Conservation (phyloP, 2,797 vertebrate species). For the Kryptopterus vitreolus region DNA sequence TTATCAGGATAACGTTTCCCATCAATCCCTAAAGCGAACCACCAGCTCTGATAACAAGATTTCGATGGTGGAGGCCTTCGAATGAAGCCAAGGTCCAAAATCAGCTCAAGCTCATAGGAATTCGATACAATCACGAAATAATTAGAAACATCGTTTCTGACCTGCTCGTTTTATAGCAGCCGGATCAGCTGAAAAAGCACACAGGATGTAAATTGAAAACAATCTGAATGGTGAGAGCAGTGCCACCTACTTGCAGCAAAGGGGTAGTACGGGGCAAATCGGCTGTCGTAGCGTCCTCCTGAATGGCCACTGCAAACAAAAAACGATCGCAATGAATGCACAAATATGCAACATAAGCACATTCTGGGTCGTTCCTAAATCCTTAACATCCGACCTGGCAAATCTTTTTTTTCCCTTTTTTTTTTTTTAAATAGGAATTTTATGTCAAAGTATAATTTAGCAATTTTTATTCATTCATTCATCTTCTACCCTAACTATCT, state of each 20-base stretch:
- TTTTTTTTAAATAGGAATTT: not conserved
- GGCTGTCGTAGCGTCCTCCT: slow-evolving; percentile 43
- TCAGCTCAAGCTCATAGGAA: not conserved
- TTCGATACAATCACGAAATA: not conserved
- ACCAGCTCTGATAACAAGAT: slow-evolving; percentile 3
- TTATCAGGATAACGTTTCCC: slow-evolving; percentile 26
- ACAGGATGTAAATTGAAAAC: not conserved
- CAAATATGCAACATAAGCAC: not conserved
- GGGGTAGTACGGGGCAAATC: slow-evolving; percentile 42
- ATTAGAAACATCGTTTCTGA: not conserved
- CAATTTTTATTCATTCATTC: too few species aligned
- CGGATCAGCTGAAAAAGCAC: not conserved
- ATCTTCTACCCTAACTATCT: too few species aligned
- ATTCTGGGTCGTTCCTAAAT: not conserved
- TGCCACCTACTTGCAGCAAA: slow-evolving; percentile 59
- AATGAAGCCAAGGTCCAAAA: not conserved
- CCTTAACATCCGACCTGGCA: not conserved
- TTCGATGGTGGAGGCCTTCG: not conserved
- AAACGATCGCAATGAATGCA: not conserved
- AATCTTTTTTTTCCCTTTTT: too few species aligned
- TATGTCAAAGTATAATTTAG: not conserved
- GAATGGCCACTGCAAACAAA: slow-evolving; percentile 50
- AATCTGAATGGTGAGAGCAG: not conserved
- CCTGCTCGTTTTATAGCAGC: not conserved
- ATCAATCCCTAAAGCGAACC: not conserved